These are phyloP conservation scores for Falco biarmicus DNA, from an alignment of 2,797 vertebrate species.

Conservation along the genomic window DNA sequence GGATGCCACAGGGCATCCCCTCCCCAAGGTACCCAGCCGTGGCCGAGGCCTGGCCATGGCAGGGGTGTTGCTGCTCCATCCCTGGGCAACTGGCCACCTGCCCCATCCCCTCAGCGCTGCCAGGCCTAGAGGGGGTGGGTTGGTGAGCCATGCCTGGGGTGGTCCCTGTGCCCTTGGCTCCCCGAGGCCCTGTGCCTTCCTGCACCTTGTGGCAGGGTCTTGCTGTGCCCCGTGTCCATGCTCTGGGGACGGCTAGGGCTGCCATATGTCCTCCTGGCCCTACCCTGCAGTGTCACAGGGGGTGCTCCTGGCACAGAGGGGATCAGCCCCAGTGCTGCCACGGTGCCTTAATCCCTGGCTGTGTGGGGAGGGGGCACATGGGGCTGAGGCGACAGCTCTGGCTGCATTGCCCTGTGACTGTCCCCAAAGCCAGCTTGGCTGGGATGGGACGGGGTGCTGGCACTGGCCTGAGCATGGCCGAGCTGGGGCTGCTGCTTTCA, in stretches of 20 bases:
- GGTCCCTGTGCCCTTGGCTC: rapidly evolving
- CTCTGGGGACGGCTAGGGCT: not conserved
- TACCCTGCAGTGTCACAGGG: not conserved
- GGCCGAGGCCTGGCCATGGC: not conserved
- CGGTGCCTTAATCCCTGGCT: slow-evolving; percentile 52
- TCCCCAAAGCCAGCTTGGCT: not conserved
- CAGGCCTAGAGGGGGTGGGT: not conserved
- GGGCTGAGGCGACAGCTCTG: not conserved
- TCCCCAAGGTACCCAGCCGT: not conserved
- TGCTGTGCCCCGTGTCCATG: not conserved
- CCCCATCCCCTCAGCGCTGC: not conserved
- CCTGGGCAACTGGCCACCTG: not conserved
- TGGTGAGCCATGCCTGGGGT: not conserved
- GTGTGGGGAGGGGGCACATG: rapidly evolving
- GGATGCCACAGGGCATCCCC: not conserved
- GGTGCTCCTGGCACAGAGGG: not conserved
- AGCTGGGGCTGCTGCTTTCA: not conserved
- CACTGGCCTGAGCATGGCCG: not conserved
- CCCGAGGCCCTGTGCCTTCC: not conserved
- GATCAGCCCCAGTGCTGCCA: slow-evolving; percentile 32
- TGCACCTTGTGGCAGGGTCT: not conserved
- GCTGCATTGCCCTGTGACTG: not conserved
- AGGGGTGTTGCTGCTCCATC: not conserved
- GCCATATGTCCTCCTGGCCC: not conserved
- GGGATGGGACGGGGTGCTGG: not conserved